phyloP scores from a whole-genome alignment of 2,113 vertebrate genomes.

The Fregetta grallaria region DNA sequence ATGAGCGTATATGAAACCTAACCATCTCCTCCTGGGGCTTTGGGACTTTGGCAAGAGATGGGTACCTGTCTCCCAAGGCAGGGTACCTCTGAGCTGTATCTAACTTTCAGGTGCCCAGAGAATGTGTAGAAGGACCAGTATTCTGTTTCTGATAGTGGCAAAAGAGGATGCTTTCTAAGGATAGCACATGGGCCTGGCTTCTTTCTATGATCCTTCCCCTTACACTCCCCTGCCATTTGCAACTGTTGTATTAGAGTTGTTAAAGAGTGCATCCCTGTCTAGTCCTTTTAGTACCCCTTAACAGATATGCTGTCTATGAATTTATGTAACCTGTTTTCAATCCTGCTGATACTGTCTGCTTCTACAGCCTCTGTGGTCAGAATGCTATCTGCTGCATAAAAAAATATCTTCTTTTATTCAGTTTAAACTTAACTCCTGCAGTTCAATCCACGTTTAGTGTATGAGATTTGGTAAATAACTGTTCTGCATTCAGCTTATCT shows the following conservation, averaged over 20 bases:
- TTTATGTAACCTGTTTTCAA: constrained; percentile 15
- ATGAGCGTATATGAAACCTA: not conserved
- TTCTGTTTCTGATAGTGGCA: not conserved
- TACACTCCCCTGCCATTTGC: not conserved
- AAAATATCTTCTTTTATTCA: not conserved
- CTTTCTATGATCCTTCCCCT: not conserved
- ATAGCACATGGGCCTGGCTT: not conserved
- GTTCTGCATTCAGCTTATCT: not conserved
- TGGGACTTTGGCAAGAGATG: not conserved
- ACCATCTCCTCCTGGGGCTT: not conserved
- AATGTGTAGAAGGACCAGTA: not conserved
- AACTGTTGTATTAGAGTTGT: not conserved
- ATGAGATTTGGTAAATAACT: not conserved
- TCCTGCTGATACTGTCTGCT: not conserved
- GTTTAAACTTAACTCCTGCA: not conserved
- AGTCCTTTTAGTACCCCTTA: not conserved
- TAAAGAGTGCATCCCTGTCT: not conserved
- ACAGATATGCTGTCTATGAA: not conserved
- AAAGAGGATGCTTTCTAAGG: not conserved
- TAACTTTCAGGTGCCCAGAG: not conserved
- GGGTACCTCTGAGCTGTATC: not conserved
- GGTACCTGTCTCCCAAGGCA: not conserved
- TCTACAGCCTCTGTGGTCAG: not conserved
- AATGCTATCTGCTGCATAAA: not conserved
- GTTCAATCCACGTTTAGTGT: not conserved